Base-by-base conservation (phyloP, 2,113 vertebrate genomes). In the Hippocampus abdominalis region DNA sequence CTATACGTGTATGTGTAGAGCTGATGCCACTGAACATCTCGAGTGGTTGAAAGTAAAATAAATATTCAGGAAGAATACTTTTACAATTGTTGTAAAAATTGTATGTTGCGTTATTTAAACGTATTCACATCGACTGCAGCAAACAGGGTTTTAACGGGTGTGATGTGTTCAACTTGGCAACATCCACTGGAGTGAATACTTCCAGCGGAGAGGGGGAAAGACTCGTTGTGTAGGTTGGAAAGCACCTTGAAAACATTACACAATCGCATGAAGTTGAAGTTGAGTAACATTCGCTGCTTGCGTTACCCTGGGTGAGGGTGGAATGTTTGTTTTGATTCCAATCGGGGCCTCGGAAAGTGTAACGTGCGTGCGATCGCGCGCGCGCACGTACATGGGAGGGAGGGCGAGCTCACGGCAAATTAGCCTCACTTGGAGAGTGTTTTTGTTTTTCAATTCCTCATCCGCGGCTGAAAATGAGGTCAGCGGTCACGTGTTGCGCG, bases 401-500 rank as follows among this genome's bases (percentile, higher is more conserved):
- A 62, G 71, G 68, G 72, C 32, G 62, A 11, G 27, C 60, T 76
- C 59, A 51, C 23, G 25, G 75, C 65, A 80, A 80, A 85, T 76
- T 76, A 69, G 72, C 73, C 80, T 83, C 63, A 77, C 71, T 85
- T 25, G 75, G 76, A n/a, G 64, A 75, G 46, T 89, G 75, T 79
- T 87, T 86, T 88, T 86, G 80, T 87, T 89, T 89, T 85, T 88
- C 83, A 76, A 79, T 81, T 83, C 79, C 80, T 54, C 75, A 69
- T 84, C 81, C 78, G 51, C 70, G 72, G 69, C 62, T 69, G 61
- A 69, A 84, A 90, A 85, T 82, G 64, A 87, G 91, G 89, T 90
- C 87, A 90, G 76, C 66, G 16, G 87, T 86, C 77, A 80, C 81
- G 78, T 73, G 73, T 81, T 68, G 67, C 66, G 48, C 36, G 66